Evolutionary conservation across 2,888 invertebrate genomes (phyloP), one percentile per base, ranked within the genome.

Genomic region (Crepidodera aurea): DNA sequence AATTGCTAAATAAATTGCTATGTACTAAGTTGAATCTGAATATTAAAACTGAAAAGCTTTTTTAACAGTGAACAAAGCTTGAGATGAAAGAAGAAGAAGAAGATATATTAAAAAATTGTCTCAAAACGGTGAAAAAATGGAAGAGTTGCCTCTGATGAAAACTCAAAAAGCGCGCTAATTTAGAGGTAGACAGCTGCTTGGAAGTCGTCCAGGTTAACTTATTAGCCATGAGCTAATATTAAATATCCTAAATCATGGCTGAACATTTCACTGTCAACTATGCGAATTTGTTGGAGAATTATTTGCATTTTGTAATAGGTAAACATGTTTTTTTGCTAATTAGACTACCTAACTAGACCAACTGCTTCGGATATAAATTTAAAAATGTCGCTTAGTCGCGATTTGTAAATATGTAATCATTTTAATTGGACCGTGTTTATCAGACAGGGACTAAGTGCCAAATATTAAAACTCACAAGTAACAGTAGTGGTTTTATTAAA

Each of bases 101-200:
- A n/a, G n/a, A n/a, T n/a, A n/a, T n/a, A n/a, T n/a, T n/a, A n/a
- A n/a, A n/a, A n/a, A n/a, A n/a, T n/a, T n/a, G n/a, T n/a, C n/a
- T n/a, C n/a, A n/a, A n/a, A n/a, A n/a, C n/a, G n/a, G n/a, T 29
- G 29, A 29, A 29, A 29, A 29, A 29, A 29, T 29, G 5, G 3
- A 8, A 29, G 29, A 8, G 8, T 10, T 29, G 29, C 29, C 44
- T n/a, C 44, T 16, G 44, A 12, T 44, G 8, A 22, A 44, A 44
- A 44, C 2, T 7, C 16, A 42, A 18, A 69, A 69, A 69, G 60
- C 61, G 64, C 63, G 65, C 67, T 72, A 70, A 72, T 72, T 71
- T 71, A 71, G 65, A 66, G 64, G 60, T 46, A 60, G 69, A 69
- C 72, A 71, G 71, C 71, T 71, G 72, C 60, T 71, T 72, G 72